Evolutionary conservation across 2,888 invertebrate species (phyloP).

Genomic region (Muschampia staudingeri): DNA sequence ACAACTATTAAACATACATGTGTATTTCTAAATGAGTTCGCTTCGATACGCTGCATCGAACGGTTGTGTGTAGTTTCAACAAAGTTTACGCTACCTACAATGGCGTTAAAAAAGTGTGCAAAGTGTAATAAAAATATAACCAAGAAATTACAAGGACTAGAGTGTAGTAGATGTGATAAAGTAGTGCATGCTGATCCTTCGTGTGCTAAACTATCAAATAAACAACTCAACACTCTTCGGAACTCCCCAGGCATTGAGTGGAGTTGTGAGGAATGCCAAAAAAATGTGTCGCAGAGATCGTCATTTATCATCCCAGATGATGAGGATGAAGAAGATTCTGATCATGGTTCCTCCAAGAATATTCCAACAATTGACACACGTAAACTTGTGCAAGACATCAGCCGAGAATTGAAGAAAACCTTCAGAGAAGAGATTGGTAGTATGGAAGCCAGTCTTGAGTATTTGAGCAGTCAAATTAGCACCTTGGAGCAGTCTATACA

Average conservation of each 20-base stretch:
- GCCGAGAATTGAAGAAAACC: background rate
- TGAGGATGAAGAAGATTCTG: background rate
- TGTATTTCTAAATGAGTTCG: too few species aligned
- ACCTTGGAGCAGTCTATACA: background rate
- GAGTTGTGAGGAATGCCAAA: constrained; percentile 5
- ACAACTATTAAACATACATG: too few species aligned
- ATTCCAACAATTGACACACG: background rate
- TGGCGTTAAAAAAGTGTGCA: background rate
- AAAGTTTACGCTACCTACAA: background rate
- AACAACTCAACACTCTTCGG: background rate
- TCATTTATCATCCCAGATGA: background rate
- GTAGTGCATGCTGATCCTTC: background rate
- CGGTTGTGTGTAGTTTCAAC: too few species aligned
- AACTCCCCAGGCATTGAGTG: background rate
- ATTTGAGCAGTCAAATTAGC: background rate
- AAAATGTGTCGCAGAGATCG: background rate
- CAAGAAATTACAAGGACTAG: background rate
- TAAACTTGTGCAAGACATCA: background rate
- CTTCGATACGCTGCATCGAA: too few species aligned
- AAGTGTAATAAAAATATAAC: constrained; percentile 19
- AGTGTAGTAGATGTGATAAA: constrained; percentile 14
- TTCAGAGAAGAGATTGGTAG: background rate
- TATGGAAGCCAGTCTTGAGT: background rate
- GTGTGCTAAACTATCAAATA: constrained; percentile 21
- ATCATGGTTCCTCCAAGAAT: too few species aligned